Evolutionary conservation across 2,113 vertebrate species (phyloP), one percentile per base, ranked within the genome.

Genomic region (Chloropsis hardwickii): DNA sequence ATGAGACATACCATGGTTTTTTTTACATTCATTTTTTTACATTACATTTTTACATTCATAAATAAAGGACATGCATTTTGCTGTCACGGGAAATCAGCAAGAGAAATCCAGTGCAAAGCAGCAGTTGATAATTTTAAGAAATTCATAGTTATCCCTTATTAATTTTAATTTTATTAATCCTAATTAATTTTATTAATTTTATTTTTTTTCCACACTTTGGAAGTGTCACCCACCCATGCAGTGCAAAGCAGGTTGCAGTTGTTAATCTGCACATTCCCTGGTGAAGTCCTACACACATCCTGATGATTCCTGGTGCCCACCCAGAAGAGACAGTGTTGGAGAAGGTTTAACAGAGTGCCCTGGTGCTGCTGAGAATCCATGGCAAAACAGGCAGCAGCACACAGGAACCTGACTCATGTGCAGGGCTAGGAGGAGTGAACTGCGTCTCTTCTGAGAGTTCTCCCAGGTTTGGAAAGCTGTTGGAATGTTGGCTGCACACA

Each of bases 161-260:
- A 64, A 69, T 40, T 71, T 60, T 17, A 37, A 37, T 37, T 37
- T 37, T 37, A 37, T 37, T 37, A 37, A 37, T 37, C 37, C 37
- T 37, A 37, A 37, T 37, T 37, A 37, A 37, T 37, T 37, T 37
- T 37, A 37, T 37, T 37, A 37, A 37, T 37, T 37, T 37, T 37
- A 37, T 37, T 37, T 37, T 37, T 37, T 14, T 73, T 65, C 69
- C 11, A 0, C 16, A 3, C 7, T 35, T 69, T 57, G 0, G 0
- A 28, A 20, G 33, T 11, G 47, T 37, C 27, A 82, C 67, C 79
- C 54, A 35, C 17, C 76, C 67, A 25, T 10, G 29, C 64, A 35
- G 22, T 12, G 71, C 62, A 61, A n/a, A 92, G 40, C 58, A 72
- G 69, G 37, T 77, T 8, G 3, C 19, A 14, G 54, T 44, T 3